Evolutionary conservation across 2,113 vertebrate genomes (phyloP).

Genomic region (Burhinus bistriatus): DNA sequence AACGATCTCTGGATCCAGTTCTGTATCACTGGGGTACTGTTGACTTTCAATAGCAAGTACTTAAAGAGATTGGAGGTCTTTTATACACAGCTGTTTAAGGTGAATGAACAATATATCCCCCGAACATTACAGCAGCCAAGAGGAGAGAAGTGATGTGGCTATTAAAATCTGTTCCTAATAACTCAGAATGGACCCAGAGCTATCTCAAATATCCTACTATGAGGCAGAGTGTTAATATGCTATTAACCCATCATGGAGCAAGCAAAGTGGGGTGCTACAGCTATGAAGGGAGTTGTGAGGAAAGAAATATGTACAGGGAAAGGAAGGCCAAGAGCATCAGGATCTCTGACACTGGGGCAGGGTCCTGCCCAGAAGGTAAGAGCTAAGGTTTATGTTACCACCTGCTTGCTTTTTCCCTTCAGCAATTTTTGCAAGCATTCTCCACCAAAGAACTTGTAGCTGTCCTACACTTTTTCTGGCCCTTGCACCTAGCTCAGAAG

Average conservation of each 20-base stretch:
- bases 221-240: background rate
- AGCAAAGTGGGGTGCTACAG: background rate
- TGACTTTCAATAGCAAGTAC: background rate
- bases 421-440: too few species aligned
- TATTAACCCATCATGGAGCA: background rate
- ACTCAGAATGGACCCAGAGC: background rate
- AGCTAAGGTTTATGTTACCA: background rate
- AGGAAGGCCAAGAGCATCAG: background rate
- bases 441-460: background rate
- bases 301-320: accelerated
- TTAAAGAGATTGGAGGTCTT: background rate
- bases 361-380: background rate
- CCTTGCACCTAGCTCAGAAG: background rate
- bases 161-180: background rate
- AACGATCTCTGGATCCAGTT: background rate
- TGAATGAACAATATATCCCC: background rate
- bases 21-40: background rate
- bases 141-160: background rate
- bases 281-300: background rate
- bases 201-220: background rate
- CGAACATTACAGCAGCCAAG: background rate
- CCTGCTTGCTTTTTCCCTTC: background rate
- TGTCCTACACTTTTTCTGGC: background rate
- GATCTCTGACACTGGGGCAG: background rate
- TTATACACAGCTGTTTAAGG: background rate